These are phyloP conservation scores for Tupaia chinensis DNA, from an alignment of 2,113 vertebrate species.

Conservation along the genomic window DNA sequence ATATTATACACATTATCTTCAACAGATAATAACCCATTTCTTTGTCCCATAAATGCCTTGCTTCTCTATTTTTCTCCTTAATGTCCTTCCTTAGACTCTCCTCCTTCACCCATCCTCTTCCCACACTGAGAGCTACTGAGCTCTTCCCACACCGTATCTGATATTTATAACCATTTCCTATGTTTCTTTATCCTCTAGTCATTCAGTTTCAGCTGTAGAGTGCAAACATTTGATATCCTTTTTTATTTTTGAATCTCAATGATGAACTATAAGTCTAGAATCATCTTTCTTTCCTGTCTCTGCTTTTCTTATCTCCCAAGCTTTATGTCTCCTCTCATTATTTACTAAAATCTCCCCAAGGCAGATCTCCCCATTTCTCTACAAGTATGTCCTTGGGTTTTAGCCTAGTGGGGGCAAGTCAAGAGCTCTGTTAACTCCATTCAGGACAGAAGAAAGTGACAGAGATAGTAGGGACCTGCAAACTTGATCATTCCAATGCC, in stretches of 20 bases:
- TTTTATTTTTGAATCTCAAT: neutral
- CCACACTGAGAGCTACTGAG: too few relatives aligned
- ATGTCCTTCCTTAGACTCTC: too few relatives aligned
- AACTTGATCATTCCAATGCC: neutral
- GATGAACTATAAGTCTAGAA: neutral
- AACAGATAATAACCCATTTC: too few relatives aligned
- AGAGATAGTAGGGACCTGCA: neutral
- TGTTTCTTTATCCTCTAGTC: too few relatives aligned
- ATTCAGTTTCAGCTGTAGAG: too few relatives aligned
- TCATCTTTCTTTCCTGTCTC: neutral
- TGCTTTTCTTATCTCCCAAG: neutral
- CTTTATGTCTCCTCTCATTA: neutral
- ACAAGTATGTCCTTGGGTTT: neutral
- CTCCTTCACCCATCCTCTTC: too few relatives aligned
- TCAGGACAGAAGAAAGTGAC: neutral
- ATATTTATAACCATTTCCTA: too few relatives aligned
- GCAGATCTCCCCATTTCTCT: neutral
- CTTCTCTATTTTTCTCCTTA: too few relatives aligned
- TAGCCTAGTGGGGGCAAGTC: neutral
- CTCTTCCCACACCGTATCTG: too few relatives aligned
- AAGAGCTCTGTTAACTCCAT: neutral
- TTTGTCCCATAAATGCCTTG: too few relatives aligned
- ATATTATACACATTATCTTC: too few relatives aligned
- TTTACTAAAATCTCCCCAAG: neutral
- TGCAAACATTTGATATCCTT: neutral